Conservation (phyloP, 2,797 vertebrate species). For the Amphiprion clarkii region DNA sequence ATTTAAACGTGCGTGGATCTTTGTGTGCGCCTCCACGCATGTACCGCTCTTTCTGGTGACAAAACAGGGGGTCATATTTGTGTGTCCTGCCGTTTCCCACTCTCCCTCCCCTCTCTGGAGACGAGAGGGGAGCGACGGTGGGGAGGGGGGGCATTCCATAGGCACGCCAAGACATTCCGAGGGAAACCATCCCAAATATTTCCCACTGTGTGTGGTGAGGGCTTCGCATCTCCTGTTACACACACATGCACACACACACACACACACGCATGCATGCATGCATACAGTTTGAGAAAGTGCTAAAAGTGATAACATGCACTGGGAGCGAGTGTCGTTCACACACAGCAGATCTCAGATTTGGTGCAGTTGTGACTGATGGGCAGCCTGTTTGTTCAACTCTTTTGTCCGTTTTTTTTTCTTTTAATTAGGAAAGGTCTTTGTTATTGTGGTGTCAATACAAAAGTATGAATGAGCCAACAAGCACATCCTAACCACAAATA, state of each 20-base stretch:
- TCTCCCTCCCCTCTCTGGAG: slow-evolving; percentile 45
- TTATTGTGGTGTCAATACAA: slow-evolving; percentile 30
- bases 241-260: slow-evolving; percentile 27
- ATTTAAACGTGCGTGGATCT: not conserved
- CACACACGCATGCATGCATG: slow-evolving; percentile 31
- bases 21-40: slow-evolving; percentile 8
- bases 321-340: slow-evolving; percentile 22
- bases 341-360: slow-evolving; percentile 10
- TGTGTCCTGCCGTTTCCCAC: slow-evolving; percentile 51
- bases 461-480: slow-evolving; percentile 53
- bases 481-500: slow-evolving; percentile 37
- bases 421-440: slow-evolving; percentile 41
- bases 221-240: slow-evolving; percentile 77
- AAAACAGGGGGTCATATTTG: slow-evolving; percentile 54
- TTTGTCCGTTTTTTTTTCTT: slow-evolving; percentile 10
- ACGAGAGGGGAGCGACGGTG: slow-evolving; percentile 53
- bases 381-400: slow-evolving; percentile 4
- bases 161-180: slow-evolving; percentile 88
- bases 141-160: slow-evolving; percentile 80
- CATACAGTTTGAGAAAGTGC: slow-evolving; percentile 38
- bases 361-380: too few relatives aligned
- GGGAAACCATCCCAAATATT: slow-evolving; percentile 89
- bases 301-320: slow-evolving; percentile 35
- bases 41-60: slow-evolving; percentile 18
- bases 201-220: slow-evolving; percentile 80